Conservation (phyloP, 23 tunicate genomes). For the Clavelina lepadiformis region DNA sequence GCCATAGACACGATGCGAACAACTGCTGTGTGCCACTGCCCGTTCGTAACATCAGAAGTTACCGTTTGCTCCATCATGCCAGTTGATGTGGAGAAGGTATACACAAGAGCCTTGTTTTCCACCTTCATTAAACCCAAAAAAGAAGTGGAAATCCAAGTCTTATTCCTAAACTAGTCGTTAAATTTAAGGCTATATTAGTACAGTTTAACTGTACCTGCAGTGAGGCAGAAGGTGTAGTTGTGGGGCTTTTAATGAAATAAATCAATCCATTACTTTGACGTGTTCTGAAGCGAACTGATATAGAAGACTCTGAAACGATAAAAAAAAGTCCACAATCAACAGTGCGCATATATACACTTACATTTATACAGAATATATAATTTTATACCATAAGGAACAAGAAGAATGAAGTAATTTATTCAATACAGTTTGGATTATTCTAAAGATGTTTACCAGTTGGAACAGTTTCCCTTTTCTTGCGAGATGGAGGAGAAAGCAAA, state of each 20-base stretch:
- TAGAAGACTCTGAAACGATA: slow-evolving; percentile 11
- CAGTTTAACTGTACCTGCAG: too few species aligned
- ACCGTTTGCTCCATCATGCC: too few species aligned
- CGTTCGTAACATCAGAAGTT: background rate
- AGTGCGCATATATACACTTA: background rate
- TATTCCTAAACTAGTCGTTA: too few species aligned
- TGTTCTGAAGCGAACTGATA: slow-evolving; percentile 46
- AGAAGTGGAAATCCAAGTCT: too few species aligned
- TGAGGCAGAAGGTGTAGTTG: too few species aligned
- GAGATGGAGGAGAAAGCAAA: background rate
- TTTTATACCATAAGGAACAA: too few species aligned
- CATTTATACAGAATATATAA: background rate
- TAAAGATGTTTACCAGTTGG: too few species aligned
- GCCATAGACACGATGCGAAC: background rate
- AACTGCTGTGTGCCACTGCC: slow-evolving; percentile 30
- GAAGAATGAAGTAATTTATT: too few species aligned
- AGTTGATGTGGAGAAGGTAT: slow-evolving; percentile 8
- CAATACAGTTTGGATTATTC: too few species aligned
- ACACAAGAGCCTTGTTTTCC: slow-evolving; percentile 10
- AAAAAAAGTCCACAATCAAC: background rate
- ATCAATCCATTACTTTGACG: slow-evolving; percentile 9
- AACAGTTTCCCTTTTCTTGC: slow-evolving; percentile 37
- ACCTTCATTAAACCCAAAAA: too few species aligned
- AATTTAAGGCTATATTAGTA: too few species aligned
- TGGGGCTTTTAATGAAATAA: too few species aligned